A percentile compares a stretch with the other conserved stretches of the same genome.
Conservation (phyloP, 2,888 invertebrate species). For the Chrysolina oricalcia region DNA sequence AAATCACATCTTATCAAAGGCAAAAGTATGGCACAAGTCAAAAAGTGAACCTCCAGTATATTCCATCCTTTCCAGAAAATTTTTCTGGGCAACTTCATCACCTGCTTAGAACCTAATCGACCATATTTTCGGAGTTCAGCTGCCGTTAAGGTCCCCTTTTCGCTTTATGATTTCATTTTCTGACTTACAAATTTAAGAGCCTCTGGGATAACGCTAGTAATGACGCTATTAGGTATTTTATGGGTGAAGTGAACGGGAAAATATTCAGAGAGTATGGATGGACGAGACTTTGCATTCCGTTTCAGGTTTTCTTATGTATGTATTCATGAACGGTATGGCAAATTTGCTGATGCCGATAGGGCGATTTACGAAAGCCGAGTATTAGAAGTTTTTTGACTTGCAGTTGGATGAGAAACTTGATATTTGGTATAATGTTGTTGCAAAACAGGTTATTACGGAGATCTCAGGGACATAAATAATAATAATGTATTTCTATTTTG, state of each 20-base stretch:
- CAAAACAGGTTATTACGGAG: too few relatives aligned
- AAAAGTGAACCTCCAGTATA: background rate
- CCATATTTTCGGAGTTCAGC: conserved; percentile 15
- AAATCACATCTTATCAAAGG: too few relatives aligned
- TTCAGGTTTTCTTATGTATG: too few relatives aligned
- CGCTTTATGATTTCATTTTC: conserved; percentile 25
- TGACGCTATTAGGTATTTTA: conserved; percentile 12
- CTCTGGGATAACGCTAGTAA: conserved; percentile 5
- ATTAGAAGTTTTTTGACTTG: too few relatives aligned
- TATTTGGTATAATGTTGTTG: too few relatives aligned
- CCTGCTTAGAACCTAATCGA: conserved; percentile 11
- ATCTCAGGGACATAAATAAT: too few relatives aligned
- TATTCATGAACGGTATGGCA: too few relatives aligned
- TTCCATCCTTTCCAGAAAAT: background rate
- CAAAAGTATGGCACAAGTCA: background rate
- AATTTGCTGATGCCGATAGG: too few relatives aligned
- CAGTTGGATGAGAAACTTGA: too few relatives aligned
- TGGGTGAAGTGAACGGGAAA: background rate
- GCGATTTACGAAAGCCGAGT: too few relatives aligned
- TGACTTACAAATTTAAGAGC: conserved; percentile 22
- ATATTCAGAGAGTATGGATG: conserved; percentile 1
- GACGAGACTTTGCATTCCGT: background rate
- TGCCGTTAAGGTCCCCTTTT: background rate
- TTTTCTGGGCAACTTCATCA: background rate
- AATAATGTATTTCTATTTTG: too few relatives aligned